Percentiles rank a stretch among this genome's conserved stretches.
Conservation (phyloP, 1,140 invertebrate genomes). For the Sinella curviseta region DNA sequence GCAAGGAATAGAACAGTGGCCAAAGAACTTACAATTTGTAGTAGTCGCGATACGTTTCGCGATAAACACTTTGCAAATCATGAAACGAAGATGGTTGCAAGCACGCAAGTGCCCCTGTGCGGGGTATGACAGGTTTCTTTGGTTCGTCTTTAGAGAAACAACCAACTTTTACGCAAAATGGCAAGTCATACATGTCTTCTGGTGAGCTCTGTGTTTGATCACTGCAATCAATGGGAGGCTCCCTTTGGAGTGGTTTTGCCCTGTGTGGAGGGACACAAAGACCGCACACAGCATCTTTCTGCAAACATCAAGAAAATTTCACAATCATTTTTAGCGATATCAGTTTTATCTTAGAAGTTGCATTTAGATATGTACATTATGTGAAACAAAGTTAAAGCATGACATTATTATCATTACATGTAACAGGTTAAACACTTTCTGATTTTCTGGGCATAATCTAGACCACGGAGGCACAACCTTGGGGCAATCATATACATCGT, state of each 20-base stretch:
- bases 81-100: background rate
- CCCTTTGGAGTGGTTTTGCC: background rate
- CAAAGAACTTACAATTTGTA: background rate
- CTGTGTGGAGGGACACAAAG: background rate
- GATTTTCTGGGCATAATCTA: background rate
- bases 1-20: too few species aligned
- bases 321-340: too few species aligned
- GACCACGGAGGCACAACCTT: background rate
- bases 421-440: background rate
- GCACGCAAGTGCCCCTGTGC: background rate
- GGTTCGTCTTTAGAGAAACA: background rate
- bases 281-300: slow-evolving; percentile 1
- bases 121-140: background rate
- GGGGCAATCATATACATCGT: background rate
- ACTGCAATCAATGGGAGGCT: background rate
- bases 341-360: too few species aligned
- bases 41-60: background rate
- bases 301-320: background rate
- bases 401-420: too few species aligned
- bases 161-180: background rate
- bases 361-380: background rate
- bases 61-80: background rate
- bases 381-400: background rate
- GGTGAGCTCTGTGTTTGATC: background rate
- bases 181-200: slow-evolving; percentile 2